Conservation (phyloP, 1,140 invertebrate species). For the Heterodera schachtii region DNA sequence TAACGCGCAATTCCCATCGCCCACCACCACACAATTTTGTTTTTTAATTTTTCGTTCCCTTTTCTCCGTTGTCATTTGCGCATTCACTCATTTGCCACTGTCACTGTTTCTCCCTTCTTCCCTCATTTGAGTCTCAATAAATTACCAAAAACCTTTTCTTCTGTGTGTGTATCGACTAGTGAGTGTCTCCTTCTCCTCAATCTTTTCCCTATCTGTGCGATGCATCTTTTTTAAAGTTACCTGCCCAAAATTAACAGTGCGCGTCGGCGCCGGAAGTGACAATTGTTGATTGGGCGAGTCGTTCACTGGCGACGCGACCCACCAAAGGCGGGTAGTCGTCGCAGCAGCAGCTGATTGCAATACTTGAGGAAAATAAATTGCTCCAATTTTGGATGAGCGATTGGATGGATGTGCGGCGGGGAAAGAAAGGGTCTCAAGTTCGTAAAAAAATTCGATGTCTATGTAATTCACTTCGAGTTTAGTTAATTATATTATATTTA, state of each 20-base stretch:
- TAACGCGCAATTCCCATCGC: not conserved
- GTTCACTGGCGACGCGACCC: slow-evolving; percentile 4
- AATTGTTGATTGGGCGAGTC: slow-evolving; percentile 4
- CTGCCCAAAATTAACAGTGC: slow-evolving; percentile 11
- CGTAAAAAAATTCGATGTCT: not conserved
- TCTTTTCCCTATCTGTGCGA: not conserved
- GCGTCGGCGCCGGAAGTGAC: not conserved
- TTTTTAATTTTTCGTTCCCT: not conserved
- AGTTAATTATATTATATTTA: no score
- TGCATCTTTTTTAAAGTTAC: not conserved
- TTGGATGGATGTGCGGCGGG: not conserved
- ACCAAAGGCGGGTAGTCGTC: not conserved
- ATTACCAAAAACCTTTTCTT: not conserved
- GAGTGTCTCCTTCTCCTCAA: not conserved
- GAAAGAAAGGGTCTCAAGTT: not conserved
- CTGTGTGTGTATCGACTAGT: not conserved
- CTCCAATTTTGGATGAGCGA: slow-evolving; percentile 8
- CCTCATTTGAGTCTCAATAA: not conserved
- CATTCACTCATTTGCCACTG: no score
- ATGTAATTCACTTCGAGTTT: no score
- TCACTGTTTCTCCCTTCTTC: not conserved
- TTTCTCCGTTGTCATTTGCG: not conserved
- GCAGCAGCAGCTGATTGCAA: slow-evolving; percentile 1
- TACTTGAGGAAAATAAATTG: not conserved
- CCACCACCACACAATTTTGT: no score